These are phyloP conservation scores for Mormyrus lacerda DNA, from an alignment of 2,113 vertebrate species.

Conservation along the genomic window DNA sequence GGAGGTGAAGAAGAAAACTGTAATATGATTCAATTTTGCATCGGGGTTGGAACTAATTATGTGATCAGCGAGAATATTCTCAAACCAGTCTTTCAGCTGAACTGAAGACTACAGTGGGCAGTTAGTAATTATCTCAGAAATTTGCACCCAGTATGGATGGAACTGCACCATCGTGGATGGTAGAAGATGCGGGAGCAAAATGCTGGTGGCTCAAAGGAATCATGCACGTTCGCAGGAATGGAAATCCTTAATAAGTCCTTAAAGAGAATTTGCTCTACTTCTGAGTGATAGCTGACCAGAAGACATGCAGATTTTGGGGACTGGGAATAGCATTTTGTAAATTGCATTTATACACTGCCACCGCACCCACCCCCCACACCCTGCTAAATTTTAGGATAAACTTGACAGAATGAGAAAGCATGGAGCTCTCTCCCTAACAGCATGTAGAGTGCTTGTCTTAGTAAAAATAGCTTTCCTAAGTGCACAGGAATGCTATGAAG, in stretches of 20 bases:
- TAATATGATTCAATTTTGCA: background rate
- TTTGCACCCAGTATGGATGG: background rate
- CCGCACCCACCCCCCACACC: background rate
- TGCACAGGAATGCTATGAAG: background rate
- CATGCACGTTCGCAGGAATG: background rate
- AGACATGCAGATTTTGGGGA: background rate
- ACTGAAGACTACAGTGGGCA: slow-evolving; percentile 13
- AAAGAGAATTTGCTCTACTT: background rate
- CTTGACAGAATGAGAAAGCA: background rate
- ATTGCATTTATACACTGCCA: too few relatives aligned
- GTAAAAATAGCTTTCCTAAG: slow-evolving; percentile 10
- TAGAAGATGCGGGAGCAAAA: background rate
- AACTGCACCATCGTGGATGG: background rate
- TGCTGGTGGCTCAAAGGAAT: background rate
- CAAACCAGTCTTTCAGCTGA: background rate
- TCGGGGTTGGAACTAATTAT: background rate
- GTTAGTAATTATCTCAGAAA: slow-evolving; percentile 31
- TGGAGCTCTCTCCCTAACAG: slow-evolving; percentile 7
- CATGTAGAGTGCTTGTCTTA: background rate
- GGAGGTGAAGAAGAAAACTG: background rate
- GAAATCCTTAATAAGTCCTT: background rate
- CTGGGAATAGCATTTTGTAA: background rate
- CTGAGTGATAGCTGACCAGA: background rate
- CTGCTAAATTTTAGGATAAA: background rate
- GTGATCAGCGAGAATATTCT: slow-evolving; percentile 31